Evolutionary conservation across 2,797 vertebrate species (phyloP).

Genomic region (Cheirogaleus major): DNA sequence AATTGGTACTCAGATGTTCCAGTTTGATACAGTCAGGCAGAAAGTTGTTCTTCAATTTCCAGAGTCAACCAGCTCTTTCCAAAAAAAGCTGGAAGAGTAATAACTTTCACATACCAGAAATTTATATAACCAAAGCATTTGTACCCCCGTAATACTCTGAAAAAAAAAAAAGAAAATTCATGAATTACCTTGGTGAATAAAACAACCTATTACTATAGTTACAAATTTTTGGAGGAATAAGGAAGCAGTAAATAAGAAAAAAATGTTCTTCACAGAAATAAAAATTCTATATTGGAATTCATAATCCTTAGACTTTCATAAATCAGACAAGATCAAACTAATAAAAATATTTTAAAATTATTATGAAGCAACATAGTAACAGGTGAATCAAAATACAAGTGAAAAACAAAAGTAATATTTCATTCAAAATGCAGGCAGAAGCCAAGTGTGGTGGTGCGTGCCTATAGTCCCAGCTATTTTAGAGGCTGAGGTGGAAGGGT

Average conservation of each 20-base stretch:
- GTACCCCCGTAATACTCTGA: too few species aligned
- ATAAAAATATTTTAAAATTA: slow-evolving; percentile 12
- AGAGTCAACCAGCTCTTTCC: background rate
- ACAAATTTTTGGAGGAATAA: background rate
- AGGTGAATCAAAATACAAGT: background rate
- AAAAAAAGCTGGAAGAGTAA: background rate
- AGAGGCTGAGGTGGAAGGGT: background rate
- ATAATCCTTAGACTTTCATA: slow-evolving; percentile 3
- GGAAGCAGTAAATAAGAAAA: background rate
- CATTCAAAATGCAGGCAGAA: background rate
- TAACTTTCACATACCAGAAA: background rate
- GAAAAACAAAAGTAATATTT: background rate
- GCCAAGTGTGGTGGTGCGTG: background rate
- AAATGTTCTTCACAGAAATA: slow-evolving; percentile 1
- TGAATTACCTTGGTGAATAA: background rate
- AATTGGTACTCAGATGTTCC: background rate
- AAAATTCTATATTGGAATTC: background rate
- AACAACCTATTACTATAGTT: background rate
- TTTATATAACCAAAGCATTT: too few species aligned
- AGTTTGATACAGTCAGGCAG: background rate
- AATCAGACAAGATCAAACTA: background rate
- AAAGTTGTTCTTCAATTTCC: background rate
- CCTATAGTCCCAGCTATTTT: background rate
- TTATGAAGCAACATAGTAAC: background rate
- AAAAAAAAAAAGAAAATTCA: background rate